These are phyloP conservation scores for Nineta flava DNA, from an alignment of 2,888 invertebrate species.

Conservation along the genomic window DNA sequence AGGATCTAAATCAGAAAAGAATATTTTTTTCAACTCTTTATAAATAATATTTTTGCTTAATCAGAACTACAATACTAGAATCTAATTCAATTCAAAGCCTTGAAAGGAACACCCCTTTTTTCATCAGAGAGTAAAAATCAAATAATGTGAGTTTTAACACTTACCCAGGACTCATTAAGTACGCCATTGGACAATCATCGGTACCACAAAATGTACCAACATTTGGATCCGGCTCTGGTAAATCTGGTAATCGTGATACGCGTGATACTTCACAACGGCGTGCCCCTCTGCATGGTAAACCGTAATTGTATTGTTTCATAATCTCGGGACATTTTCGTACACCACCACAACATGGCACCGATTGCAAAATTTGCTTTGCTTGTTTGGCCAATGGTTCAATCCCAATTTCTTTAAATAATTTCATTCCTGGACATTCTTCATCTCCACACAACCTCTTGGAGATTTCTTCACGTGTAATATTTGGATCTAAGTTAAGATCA, in stretches of 20 bases:
- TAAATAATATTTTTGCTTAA: background rate
- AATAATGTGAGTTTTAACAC: background rate
- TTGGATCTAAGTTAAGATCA: background rate
- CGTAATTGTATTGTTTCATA: background rate
- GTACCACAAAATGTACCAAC: background rate
- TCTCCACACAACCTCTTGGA: background rate
- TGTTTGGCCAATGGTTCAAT: conserved; percentile 1
- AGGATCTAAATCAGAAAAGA: background rate
- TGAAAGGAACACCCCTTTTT: background rate
- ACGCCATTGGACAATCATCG: background rate
- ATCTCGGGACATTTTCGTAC: background rate
- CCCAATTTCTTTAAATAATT: background rate
- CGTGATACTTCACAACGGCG: background rate
- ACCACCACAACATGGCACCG: background rate
- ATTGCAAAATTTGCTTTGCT: background rate
- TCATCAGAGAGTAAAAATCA: background rate
- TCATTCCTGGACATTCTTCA: background rate
- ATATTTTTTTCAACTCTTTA: background rate
- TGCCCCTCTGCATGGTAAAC: background rate
- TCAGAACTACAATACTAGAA: too few species aligned
- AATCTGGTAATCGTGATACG: background rate
- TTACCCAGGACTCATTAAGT: background rate
- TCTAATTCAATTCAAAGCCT: background rate
- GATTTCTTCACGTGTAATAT: background rate
- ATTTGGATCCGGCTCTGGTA: background rate